phyloP scores from a whole-genome alignment of 2,113 vertebrate species.

The Centrocercus urophasianus region DNA sequence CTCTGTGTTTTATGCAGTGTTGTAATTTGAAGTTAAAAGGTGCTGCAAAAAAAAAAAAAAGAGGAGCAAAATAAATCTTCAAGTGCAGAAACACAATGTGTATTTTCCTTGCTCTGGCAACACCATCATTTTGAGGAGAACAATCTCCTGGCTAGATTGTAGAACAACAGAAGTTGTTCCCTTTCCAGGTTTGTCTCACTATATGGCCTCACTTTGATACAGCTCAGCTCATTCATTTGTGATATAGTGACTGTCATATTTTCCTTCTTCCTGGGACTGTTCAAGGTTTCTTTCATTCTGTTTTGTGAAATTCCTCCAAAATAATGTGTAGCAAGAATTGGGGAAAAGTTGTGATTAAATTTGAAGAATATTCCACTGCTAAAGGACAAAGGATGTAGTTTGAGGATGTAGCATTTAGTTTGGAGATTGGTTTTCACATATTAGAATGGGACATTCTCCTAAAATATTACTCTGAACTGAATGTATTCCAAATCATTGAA shows the following conservation, averaged over 20 bases:
- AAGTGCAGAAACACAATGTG: neutral
- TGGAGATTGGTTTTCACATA: neutral
- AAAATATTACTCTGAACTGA: conserved; percentile 14
- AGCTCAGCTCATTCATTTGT: neutral
- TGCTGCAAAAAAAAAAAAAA: neutral
- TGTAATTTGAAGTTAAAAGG: neutral
- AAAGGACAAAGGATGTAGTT: neutral
- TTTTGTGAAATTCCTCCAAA: conserved; percentile 3
- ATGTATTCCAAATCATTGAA: neutral
- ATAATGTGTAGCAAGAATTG: neutral
- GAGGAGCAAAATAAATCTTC: neutral
- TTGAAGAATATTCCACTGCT: neutral
- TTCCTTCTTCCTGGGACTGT: neutral
- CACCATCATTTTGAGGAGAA: neutral
- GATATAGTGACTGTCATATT: neutral
- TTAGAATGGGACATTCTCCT: neutral
- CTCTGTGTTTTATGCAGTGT: neutral
- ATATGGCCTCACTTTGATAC: neutral
- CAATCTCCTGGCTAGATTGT: neutral
- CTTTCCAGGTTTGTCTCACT: neutral
- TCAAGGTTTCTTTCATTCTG: neutral
- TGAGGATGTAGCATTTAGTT: neutral
- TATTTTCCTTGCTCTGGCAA: neutral
- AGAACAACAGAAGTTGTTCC: neutral
- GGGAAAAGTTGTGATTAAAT: neutral